phyloP scores from a whole-genome alignment of 2,113 vertebrate species.

The Hippocampus barbouri region DNA sequence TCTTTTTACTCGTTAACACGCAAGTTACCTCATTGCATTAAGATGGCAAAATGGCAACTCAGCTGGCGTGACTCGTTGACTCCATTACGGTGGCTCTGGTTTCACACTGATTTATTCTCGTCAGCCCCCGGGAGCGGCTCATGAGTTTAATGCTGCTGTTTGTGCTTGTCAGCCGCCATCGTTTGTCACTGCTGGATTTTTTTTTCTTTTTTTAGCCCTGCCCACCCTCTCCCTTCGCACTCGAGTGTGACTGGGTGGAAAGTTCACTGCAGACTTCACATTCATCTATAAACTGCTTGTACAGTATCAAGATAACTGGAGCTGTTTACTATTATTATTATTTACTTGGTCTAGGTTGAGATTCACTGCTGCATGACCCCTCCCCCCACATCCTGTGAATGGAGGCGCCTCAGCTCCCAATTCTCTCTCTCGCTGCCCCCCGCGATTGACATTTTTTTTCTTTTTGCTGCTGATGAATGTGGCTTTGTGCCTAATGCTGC shows the following conservation, averaged over 20 bases:
- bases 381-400: background rate
- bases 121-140: background rate
- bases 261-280: constrained; percentile 4
- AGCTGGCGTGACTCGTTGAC: background rate
- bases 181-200: background rate
- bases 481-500: constrained; percentile 14
- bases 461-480: constrained; percentile 23
- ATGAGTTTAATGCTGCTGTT: background rate
- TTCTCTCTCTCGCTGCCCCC: constrained; percentile 3
- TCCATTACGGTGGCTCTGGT: background rate
- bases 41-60: background rate
- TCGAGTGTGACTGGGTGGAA: background rate
- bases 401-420: constrained; percentile 17
- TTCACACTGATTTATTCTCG: constrained; percentile 5
- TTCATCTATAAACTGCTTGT: background rate
- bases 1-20: background rate
- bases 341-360: background rate
- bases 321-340: background rate
- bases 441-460: constrained; percentile 19
- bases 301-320: background rate
- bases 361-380: background rate
- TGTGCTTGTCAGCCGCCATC: background rate
- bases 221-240: background rate
- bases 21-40: background rate
- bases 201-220: background rate